These are phyloP conservation scores for Argyrosomus japonicus DNA, from an alignment of 2,113 vertebrate genomes.

Conservation along the genomic window DNA sequence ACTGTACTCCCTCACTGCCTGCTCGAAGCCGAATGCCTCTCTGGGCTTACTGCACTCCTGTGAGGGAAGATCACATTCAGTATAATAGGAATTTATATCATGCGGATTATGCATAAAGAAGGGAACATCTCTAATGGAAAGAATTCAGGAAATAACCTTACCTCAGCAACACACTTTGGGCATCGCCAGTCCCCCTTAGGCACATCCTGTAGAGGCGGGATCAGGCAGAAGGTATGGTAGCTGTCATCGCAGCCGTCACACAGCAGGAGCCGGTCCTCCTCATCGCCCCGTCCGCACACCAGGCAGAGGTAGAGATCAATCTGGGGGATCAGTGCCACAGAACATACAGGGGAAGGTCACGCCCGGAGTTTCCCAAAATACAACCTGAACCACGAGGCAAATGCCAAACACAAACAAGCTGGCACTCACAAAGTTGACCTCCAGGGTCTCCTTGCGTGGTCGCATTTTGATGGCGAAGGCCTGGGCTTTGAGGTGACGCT, in stretches of 20 bases:
- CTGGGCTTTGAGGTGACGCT: conserved; percentile 89
- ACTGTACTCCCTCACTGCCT: conserved; percentile 95
- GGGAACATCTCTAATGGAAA: background rate
- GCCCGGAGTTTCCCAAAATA: background rate
- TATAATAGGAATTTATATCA: background rate
- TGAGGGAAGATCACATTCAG: background rate
- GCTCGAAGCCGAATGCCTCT: conserved; percentile 98
- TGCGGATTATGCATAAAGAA: background rate
- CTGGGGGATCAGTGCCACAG: conserved; percentile 71
- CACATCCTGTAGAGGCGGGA: conserved; percentile 95
- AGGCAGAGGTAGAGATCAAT: conserved; percentile 97
- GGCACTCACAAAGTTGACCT: conserved; percentile 96
- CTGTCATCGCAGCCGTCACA: conserved; percentile 99
- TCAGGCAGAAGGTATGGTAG: conserved; percentile 97
- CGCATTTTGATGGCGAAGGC: conserved; percentile 97
- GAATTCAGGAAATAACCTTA: conserved; percentile 61
- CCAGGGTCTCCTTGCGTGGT: conserved; percentile 93
- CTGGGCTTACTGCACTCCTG: conserved; percentile 98
- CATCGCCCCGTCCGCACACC: conserved; percentile 95
- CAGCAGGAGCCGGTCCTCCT: conserved; percentile 94
- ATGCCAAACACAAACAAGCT: background rate
- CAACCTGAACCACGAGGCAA: background rate
- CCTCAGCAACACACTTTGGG: conserved; percentile 97
- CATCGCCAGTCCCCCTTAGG: conserved; percentile 99
- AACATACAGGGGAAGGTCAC: background rate